Base-by-base conservation (phyloP, 2,888 invertebrate genomes). In the Stenoptilia bipunctidactyla region DNA sequence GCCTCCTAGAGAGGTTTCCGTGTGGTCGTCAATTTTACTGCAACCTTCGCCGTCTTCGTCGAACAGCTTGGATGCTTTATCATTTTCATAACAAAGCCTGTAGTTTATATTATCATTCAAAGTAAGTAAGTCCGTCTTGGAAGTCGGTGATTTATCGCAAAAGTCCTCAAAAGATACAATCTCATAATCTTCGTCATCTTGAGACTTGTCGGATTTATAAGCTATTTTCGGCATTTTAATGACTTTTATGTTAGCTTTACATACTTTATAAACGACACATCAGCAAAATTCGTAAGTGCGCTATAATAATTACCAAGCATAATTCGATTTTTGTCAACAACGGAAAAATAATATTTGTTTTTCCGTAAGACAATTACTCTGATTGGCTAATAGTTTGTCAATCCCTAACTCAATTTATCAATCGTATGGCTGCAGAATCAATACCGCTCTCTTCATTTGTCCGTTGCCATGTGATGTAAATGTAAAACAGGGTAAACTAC, bases 151-250 rank as follows among this genome's bases (percentile, higher is more conserved):
- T 48, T 87, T 87, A 49, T 87, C 86, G 49, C 85, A 86, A 56
- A 87, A 87, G 40, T 87, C 86, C 57, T 88, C 87, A 53, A 87
- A 87, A 1, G 87, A 86, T 15, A 87, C 86, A 41, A 84, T 80
- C 52, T 84, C 84, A 44, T 85, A 84, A 45, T 84, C 85, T 36
- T 80, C 76, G 13, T 69, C 64, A 40, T 72, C 72, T n/a, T 55
- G 55, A 13, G 70, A 56, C 53, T 75, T 75, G 46, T 83, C 80
- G 2, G 69, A 50, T 59, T 80, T 82, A 42, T 75, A 79, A 0
- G 82, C 80, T 57, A 77, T 70, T 64, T 84, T 84, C 40, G 83
- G 73, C 85, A 85, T 85, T 54, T 56, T 69, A 55, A 20, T 44
- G 39, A 45, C 39, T 39, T 43, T 38, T 47, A 25, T 25, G 9